These are phyloP conservation scores for Bergia puertoricense DNA, from an alignment of 92 coral and sea anemone species.

Conservation along the genomic window DNA sequence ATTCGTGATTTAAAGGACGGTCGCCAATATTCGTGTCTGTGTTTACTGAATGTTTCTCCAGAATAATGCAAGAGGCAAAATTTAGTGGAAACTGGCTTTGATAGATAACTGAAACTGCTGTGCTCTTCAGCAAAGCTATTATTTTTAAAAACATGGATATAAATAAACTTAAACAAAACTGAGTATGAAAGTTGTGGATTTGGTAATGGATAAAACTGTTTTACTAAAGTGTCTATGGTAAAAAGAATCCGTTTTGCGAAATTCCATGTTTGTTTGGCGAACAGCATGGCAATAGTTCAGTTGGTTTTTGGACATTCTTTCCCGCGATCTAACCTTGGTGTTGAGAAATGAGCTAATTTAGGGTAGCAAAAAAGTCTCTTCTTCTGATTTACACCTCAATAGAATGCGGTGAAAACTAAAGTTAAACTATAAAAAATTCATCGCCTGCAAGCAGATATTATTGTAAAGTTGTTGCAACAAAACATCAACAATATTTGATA, in stretches of 20 bases:
- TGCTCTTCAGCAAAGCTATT: not conserved
- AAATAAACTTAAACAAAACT: not conserved
- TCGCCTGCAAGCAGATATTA: slow-evolving; percentile 47
- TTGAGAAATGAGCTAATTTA: slow-evolving; percentile 28
- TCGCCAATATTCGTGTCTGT: not conserved
- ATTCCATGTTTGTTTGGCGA: not conserved
- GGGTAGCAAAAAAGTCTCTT: slow-evolving; percentile 39
- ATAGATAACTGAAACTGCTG: not conserved
- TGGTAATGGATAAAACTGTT: not conserved
- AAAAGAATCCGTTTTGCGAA: not conserved
- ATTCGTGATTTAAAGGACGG: slow-evolving; percentile 27
- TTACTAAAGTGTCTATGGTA: not conserved
- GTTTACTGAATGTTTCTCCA: slow-evolving; percentile 7
- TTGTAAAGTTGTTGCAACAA: slow-evolving; percentile 44
- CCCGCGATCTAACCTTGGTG: slow-evolving; percentile 9
- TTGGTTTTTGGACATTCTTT: not conserved
- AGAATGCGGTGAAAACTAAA: slow-evolving; percentile 59
- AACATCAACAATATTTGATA: slow-evolving; percentile 48
- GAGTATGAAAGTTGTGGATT: not conserved
- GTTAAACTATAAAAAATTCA: slow-evolving; percentile 54
- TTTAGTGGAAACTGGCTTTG: not conserved
- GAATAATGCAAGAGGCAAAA: not conserved
- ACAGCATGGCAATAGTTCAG: not conserved
- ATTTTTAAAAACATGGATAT: not conserved
- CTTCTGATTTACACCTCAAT: slow-evolving; percentile 36